A percentile compares a stretch with the other conserved stretches of the same genome.
Conservation (phyloP, 1,140 invertebrate genomes). For the Rhizoglyphus robini region DNA sequence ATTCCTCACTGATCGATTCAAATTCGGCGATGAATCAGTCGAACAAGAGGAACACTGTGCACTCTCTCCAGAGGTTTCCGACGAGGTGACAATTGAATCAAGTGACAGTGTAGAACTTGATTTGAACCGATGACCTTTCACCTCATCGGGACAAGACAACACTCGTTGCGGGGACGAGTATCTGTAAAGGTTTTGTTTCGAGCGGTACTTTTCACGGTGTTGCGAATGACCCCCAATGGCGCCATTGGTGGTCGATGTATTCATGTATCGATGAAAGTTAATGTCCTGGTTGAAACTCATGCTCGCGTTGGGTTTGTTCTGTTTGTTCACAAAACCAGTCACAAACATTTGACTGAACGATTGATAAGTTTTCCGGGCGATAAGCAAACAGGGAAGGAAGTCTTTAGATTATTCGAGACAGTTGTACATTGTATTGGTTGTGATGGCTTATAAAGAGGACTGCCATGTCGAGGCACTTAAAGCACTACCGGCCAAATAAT, state of each 20-base stretch:
- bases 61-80: not conserved
- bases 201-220: not conserved
- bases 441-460: too few relatives aligned
- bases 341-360: too few relatives aligned
- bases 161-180: not conserved
- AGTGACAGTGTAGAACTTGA: not conserved
- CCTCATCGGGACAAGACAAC: not conserved
- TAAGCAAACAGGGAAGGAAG: too few relatives aligned
- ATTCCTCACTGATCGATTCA: not conserved
- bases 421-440: too few relatives aligned
- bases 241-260: not conserved
- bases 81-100: not conserved
- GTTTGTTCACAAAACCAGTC: not conserved
- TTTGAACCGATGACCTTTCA: not conserved
- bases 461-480: too few relatives aligned
- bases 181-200: not conserved
- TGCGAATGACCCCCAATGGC: not conserved
- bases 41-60: not conserved
- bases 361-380: too few relatives aligned
- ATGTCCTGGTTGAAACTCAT: constrained; percentile 12
- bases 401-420: too few relatives aligned
- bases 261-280: not conserved
- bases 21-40: not conserved
- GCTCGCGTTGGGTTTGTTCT: not conserved
- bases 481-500: too few relatives aligned